Conservation (phyloP, 2,113 vertebrate species). For the Calidris pygmaea region DNA sequence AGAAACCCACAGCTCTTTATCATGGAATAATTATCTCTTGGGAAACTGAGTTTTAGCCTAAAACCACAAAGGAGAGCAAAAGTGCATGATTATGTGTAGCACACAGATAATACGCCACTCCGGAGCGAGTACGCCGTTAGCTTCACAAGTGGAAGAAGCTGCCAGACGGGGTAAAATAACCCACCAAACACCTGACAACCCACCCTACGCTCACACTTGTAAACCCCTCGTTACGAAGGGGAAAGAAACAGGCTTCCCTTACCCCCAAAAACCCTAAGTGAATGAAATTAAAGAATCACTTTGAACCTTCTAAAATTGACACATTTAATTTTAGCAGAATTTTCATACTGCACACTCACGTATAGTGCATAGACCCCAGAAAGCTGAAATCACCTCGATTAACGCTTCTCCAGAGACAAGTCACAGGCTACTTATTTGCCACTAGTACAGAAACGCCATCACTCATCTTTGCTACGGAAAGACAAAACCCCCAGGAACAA, state of each 20-base stretch:
- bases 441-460: rapidly evolving
- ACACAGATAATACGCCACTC: rapidly evolving
- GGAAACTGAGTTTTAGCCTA: neutral
- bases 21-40: rapidly evolving
- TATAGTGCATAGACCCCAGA: rapidly evolving
- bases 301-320: rapidly evolving
- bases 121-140: rapidly evolving
- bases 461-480: rapidly evolving
- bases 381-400: rapidly evolving
- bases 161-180: rapidly evolving
- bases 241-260: rapidly evolving
- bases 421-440: rapidly evolving
- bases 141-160: rapidly evolving
- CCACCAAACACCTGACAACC: rapidly evolving
- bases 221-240: rapidly evolving
- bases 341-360: neutral
- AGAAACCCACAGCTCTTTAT: no score
- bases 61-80: no score
- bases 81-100: rapidly evolving
- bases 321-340: rapidly evolving
- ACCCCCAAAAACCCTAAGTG: rapidly evolving
- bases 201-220: rapidly evolving
- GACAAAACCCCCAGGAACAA: rapidly evolving
- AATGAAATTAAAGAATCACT: rapidly evolving
- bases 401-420: rapidly evolving